These are phyloP conservation scores for Etia nguti DNA, from an alignment of 2,113 vertebrate genomes.

Conservation along the genomic window DNA sequence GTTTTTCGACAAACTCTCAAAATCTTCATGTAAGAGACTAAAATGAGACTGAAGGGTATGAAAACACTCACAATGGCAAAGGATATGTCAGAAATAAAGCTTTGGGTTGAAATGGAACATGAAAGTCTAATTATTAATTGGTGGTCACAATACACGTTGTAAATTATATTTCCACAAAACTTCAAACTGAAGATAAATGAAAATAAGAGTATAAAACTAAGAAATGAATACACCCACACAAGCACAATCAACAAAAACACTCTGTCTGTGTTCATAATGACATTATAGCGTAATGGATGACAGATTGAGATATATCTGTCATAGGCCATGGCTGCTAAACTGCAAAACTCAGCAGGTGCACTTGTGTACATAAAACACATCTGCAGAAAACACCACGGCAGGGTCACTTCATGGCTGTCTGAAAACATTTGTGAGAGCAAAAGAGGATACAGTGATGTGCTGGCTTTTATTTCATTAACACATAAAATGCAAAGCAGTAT, in stretches of 20 bases:
- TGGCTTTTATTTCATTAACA: rapidly evolving
- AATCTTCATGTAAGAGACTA: rapidly evolving
- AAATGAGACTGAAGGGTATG: too few species aligned
- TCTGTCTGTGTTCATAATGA: rapidly evolving
- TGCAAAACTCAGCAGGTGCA: rapidly evolving
- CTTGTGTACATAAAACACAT: rapidly evolving
- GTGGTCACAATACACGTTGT: rapidly evolving
- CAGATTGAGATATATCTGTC: background rate
- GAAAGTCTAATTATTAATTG: too few species aligned
- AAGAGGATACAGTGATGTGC: background rate
- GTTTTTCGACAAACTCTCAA: rapidly evolving
- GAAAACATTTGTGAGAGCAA: background rate
- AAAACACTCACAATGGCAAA: rapidly evolving
- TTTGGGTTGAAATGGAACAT: rapidly evolving
- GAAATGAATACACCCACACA: too few species aligned
- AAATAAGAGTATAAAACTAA: rapidly evolving
- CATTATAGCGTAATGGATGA: rapidly evolving
- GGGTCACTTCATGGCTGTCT: background rate
- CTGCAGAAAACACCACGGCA: background rate
- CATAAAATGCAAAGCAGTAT: rapidly evolving
- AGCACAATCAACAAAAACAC: rapidly evolving
- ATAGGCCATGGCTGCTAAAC: background rate
- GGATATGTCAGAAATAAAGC: too few species aligned
- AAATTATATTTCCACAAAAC: too few species aligned
- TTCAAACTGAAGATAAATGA: too few species aligned